Percentiles rank a stretch among this genome's conserved stretches.
Evolutionary conservation across 2,113 vertebrate species (phyloP).

Genomic region (Nanorana parkeri): DNA sequence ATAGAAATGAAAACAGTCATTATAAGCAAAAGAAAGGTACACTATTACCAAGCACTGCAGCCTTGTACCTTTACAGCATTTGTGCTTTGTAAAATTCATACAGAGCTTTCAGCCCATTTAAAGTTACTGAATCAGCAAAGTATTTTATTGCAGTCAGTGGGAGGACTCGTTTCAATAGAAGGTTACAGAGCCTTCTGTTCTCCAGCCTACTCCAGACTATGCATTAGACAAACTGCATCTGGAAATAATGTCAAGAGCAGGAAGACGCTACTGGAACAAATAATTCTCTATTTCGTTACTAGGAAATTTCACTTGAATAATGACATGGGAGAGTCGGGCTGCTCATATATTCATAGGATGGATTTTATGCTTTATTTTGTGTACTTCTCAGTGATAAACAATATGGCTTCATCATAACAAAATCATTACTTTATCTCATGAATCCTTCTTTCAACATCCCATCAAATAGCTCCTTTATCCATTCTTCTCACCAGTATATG

Average conservation of each 20-base stretch:
- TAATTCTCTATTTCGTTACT: constrained; percentile 34
- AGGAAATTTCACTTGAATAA: neutral
- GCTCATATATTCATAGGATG: neutral
- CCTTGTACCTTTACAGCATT: neutral
- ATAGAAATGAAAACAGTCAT: too few relatives aligned
- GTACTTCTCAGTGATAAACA: too few relatives aligned
- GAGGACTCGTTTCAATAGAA: constrained; percentile 22
- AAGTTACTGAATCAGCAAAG: constrained; percentile 11
- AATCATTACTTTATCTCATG: too few relatives aligned
- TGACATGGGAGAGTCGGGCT: neutral
- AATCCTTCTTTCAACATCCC: too few relatives aligned
- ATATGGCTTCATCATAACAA: too few relatives aligned
- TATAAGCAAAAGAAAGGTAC: too few relatives aligned
- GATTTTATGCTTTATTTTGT: neutral
- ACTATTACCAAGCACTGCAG: neutral
- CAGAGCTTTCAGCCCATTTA: neutral
- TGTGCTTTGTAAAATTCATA: neutral
- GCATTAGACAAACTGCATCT: constrained; percentile 49
- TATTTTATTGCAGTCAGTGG: constrained; percentile 23
- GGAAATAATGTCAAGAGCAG: constrained; percentile 47
- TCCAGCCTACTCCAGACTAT: constrained; percentile 21
- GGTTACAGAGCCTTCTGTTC: constrained; percentile 33
- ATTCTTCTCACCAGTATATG: too few relatives aligned
- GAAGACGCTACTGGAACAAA: constrained; percentile 46
- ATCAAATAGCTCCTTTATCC: too few relatives aligned